These are phyloP conservation scores for Caenorhabditis doughertyi DNA, from an alignment of 2,888 invertebrate species.

Conservation along the genomic window DNA sequence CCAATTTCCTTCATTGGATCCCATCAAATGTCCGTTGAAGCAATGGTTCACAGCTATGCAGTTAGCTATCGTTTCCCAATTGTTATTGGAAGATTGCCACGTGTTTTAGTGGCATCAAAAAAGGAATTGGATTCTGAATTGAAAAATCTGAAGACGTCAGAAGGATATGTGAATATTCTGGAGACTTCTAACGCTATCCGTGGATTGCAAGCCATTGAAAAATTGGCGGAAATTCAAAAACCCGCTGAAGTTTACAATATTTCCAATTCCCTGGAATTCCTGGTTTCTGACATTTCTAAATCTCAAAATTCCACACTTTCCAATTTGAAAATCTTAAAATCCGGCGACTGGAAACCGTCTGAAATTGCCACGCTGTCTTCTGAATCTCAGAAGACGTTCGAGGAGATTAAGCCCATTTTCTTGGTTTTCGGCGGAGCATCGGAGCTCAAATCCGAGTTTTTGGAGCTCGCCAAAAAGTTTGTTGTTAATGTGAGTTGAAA, in stretches of 20 bases:
- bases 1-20: constrained; percentile 67
- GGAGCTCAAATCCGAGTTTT: constrained; percentile 16
- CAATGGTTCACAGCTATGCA: constrained; percentile 77
- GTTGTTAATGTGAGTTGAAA: background rate
- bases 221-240: constrained; percentile 5
- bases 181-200: constrained; percentile 9
- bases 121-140: background rate
- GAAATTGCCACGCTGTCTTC: background rate
- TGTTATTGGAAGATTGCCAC: constrained; percentile 69
- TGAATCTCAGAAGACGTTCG: background rate
- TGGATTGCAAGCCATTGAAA: constrained; percentile 26
- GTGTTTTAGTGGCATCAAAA: constrained; percentile 3
- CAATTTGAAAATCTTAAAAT: constrained; percentile 11
- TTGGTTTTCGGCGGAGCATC: constrained; percentile 36
- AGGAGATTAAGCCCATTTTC: constrained; percentile 21
- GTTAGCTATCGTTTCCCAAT: constrained; percentile 75
- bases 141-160: background rate
- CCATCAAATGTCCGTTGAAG: constrained; percentile 72
- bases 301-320: background rate
- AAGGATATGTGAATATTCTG: constrained; percentile 31
- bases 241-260: constrained; percentile 62
- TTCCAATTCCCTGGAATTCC: constrained; percentile 6
- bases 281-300: background rate
- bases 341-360: constrained; percentile 10
- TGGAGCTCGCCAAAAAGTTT: constrained; percentile 28